Evolutionary conservation across 2,888 invertebrate genomes (phyloP).

Genomic region (Calliscelio sp.): DNA sequence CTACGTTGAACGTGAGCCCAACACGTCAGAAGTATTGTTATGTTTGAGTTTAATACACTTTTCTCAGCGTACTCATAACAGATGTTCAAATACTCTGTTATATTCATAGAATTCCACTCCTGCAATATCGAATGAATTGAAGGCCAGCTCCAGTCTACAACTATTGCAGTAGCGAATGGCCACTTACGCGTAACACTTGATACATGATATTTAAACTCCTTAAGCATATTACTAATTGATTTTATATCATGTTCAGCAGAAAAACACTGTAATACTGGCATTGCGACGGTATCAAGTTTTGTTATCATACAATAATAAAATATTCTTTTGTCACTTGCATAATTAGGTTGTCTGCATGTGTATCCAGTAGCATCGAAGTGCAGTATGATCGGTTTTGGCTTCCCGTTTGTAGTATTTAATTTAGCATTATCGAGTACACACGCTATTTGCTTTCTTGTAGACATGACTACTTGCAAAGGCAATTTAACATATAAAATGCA

Average conservation of each 20-base stretch:
- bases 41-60: no score
- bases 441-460: constrained; percentile 12
- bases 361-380: constrained; percentile 69
- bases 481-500: constrained; percentile 15
- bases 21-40: no score
- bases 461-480: constrained; percentile 33
- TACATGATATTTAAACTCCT: constrained; percentile 49
- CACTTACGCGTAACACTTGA: constrained; percentile 34
- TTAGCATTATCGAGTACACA: not conserved
- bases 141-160: constrained; percentile 62
- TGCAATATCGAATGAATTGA: no score
- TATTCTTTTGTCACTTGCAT: constrained; percentile 50
- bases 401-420: no score
- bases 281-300: not conserved
- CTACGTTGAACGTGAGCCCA: no score
- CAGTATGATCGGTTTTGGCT: constrained; percentile 7
- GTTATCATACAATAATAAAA: no score
- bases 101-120: no score
- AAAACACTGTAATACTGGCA: constrained; percentile 45
- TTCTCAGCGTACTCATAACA: no score
- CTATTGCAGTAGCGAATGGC: constrained; percentile 48
- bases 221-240: constrained; percentile 53
- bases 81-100: no score
- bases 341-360: not conserved
- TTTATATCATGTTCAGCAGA: constrained; percentile 54